A percentile compares a stretch with the other conserved stretches of the same genome.
Evolutionary conservation across 2,797 vertebrate species (phyloP).

Genomic region (Hyperoplus immaculatus): DNA sequence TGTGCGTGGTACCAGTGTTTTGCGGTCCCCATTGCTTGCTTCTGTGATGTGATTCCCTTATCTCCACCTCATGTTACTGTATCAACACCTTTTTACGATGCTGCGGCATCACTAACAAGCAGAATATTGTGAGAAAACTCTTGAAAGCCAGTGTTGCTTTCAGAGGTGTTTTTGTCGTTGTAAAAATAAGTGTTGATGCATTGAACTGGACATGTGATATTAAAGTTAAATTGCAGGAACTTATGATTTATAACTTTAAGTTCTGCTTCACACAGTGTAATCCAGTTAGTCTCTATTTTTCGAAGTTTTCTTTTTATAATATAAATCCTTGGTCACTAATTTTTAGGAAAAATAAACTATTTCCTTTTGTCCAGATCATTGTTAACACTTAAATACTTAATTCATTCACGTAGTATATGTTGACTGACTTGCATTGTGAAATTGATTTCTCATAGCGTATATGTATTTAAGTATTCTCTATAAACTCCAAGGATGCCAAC

Average conservation of each 20-base stretch:
- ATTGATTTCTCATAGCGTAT: constrained; percentile 52
- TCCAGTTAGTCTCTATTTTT: constrained; percentile 23
- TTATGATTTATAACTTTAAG: constrained; percentile 13
- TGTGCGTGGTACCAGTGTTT: constrained; percentile 49
- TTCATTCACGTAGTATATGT: constrained; percentile 41
- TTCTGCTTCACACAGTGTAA: not conserved
- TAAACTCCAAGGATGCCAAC: constrained; percentile 53
- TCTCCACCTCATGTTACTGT: constrained; percentile 46
- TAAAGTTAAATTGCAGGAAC: constrained; percentile 13
- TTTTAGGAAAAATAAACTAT: not conserved
- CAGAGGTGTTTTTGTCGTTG: constrained; percentile 56
- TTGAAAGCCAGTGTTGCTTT: constrained; percentile 63
- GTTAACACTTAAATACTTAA: constrained; percentile 68
- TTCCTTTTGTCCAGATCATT: constrained; percentile 81
- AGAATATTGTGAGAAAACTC: constrained; percentile 46
- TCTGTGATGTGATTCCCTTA: constrained; percentile 63
- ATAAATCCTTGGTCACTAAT: constrained; percentile 21
- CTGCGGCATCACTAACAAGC: constrained; percentile 70
- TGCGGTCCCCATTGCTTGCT: constrained; percentile 52
- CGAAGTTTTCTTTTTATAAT: not conserved
- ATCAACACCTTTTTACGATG: constrained; percentile 68
- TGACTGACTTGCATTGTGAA: constrained; percentile 61
- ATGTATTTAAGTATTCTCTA: constrained; percentile 30
- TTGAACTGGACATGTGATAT: constrained; percentile 76
- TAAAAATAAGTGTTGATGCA: constrained; percentile 64